Base-by-base conservation (phyloP, 2,797 vertebrate species). In the Sebastes iracundus region DNA sequence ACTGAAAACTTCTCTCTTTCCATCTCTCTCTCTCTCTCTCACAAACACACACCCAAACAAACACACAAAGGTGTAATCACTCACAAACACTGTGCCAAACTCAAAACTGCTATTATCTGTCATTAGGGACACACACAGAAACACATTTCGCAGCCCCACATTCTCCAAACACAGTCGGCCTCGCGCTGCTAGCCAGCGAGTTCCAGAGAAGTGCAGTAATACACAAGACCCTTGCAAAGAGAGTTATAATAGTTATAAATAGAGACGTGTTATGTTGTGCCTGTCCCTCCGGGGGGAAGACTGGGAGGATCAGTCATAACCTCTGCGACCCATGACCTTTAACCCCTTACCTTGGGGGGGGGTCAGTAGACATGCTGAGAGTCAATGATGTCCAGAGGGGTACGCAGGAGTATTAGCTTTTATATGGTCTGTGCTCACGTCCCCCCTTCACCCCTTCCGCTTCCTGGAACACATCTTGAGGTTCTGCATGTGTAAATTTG, bases 101-200 rank as follows among this genome's bases (percentile, higher is more conserved):
- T 86, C 82, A 90, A 88, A 92, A 92, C 92, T 90, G 77, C 90
- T 90, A 91, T 92, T 91, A 92, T 93, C 87, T 79, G 78, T 92
- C 90, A 90, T 91, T 90, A 87, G 71, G 77, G 74, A 82, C 88
- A 76, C 84, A 81, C 86, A 81, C 86, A 81, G 74, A 82, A 67
- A 72, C 76, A 82, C 81, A 81, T 66, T 82, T 82, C 3, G 20
- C 77, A 83, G 80, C 32, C 7, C 7, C 23, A 81, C 83, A 70
- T 83, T 77, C 84, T 75, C 55, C 23, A 85, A 84, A 81, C 70
- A 75, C 79, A 58, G 63, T 64, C 38, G 52, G 68, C 53, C 63
- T 72, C 20, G 20, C 55, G 70, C 73, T 75, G 25, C 73, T 18
- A 35, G 72, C 62, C 46, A 72, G 60, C 23, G 10, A 69, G 62